A percentile compares a stretch with the other conserved stretches of the same genome.
Conservation (phyloP, 1,140 invertebrate species). For the Zaprionus tsacasi region DNA sequence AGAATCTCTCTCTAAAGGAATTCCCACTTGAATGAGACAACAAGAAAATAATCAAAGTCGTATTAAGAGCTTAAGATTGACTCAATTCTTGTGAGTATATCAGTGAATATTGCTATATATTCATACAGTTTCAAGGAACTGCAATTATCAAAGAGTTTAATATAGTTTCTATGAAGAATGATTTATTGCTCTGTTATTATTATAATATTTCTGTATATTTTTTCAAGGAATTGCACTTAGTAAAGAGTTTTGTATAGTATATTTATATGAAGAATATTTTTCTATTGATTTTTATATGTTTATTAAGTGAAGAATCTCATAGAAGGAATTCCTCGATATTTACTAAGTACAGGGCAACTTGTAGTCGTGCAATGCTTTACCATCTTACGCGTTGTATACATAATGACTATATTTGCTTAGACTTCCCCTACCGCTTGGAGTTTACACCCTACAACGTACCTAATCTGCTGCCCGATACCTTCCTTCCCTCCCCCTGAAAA, state of each 20-base stretch:
- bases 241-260: no score
- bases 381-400: not conserved
- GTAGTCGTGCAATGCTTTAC: not conserved
- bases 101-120: not conserved
- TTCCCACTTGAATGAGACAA: not conserved
- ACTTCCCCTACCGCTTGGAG: not conserved
- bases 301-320: no score
- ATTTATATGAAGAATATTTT: no score
- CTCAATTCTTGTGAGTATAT: not conserved
- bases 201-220: no score
- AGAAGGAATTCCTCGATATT: no score
- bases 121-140: not conserved
- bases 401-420: conserved; percentile 1
- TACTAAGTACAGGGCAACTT: not conserved
- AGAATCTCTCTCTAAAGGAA: not conserved
- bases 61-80: not conserved
- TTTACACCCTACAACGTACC: not conserved
- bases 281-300: no score
- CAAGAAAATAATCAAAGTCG: not conserved
- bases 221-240: no score
- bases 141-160: no score
- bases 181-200: no score
- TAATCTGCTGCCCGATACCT: not conserved
- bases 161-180: no score
- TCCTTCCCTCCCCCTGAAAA: not conserved